These are phyloP conservation scores for Apogon talboti DNA, from an alignment of 2,797 vertebrate genomes.

Conservation along the genomic window DNA sequence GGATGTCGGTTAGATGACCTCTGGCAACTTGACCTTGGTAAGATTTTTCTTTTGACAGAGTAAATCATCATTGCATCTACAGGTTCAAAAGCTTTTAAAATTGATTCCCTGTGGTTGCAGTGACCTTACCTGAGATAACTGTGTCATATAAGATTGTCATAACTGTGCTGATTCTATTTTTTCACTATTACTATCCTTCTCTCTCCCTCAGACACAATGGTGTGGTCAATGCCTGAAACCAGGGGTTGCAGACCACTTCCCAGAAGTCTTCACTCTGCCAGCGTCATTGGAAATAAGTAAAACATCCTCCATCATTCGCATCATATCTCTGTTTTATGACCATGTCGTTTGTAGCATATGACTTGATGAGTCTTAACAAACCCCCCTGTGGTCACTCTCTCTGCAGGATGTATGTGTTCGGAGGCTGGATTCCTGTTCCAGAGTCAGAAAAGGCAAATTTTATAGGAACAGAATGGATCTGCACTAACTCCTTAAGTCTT, in stretches of 20 bases:
- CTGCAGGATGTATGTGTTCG: conserved; percentile 95
- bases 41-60: not conserved
- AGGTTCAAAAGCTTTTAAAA: not conserved
- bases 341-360: not conserved
- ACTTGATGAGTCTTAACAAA: not conserved
- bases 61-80: too few species aligned
- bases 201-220: conserved; percentile 90
- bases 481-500: conserved; percentile 90
- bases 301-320: conserved; percentile 47
- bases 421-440: conserved; percentile 93
- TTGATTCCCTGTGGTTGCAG: too few species aligned
- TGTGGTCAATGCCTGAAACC: conserved; percentile 90
- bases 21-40: conserved; percentile 96
- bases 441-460: conserved; percentile 77
- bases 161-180: not conserved
- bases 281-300: conserved; percentile 95
- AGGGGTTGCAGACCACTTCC: conserved; percentile 89
- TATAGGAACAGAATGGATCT: conserved; percentile 91
- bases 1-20: conserved; percentile 92
- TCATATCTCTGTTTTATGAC: not conserved
- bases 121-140: not conserved
- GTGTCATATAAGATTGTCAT: not conserved
- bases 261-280: conserved; percentile 96
- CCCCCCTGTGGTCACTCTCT: conserved; percentile 6
- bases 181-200: not conserved